Conservation (phyloP, 2,113 vertebrate genomes). For the Brachionichthys hirsutus region DNA sequence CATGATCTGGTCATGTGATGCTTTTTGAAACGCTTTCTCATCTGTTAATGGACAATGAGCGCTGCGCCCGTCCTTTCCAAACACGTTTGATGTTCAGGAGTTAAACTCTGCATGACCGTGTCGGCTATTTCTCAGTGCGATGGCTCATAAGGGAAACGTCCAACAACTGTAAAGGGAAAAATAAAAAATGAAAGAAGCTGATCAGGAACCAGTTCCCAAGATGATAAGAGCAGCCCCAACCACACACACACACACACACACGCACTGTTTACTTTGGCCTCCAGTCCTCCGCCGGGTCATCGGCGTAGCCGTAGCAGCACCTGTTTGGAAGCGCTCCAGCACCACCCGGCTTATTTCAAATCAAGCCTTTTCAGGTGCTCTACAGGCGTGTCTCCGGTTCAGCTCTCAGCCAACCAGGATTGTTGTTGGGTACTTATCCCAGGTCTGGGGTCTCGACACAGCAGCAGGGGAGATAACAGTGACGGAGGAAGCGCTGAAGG, state of each 20-base stretch:
- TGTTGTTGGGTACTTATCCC: conserved; percentile 12
- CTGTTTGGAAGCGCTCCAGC: conserved; percentile 68
- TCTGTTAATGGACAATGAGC: too few species aligned
- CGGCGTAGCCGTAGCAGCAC: conserved; percentile 44
- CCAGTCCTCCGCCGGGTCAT: conserved; percentile 23
- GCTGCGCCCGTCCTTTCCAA: too few species aligned
- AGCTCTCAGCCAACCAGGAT: conserved; percentile 25
- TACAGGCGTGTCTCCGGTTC: conserved; percentile 43
- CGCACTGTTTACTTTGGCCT: conserved; percentile 14
- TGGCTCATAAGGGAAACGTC: too few species aligned
- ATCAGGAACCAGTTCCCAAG: conserved; percentile 46
- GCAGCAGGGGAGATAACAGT: conserved; percentile 10
- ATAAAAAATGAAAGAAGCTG: conserved; percentile 53
- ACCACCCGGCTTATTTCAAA: conserved; percentile 34
- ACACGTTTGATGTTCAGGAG: too few species aligned
- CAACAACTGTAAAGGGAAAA: too few species aligned
- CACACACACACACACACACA: conserved; percentile 17
- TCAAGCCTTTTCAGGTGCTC: conserved; percentile 54
- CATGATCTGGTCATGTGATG: too few species aligned
- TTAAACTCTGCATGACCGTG: too few species aligned
- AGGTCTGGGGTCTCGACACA: conserved; percentile 12
- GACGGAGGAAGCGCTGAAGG: conserved; percentile 11
- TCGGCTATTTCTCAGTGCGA: too few species aligned
- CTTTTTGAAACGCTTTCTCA: too few species aligned
- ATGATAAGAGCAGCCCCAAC: conserved; percentile 50